Percentiles rank a stretch among this genome's conserved stretches.
Evolutionary conservation across 2,888 invertebrate genomes (phyloP).

Genomic region (Caenorhabditis parvicauda): DNA sequence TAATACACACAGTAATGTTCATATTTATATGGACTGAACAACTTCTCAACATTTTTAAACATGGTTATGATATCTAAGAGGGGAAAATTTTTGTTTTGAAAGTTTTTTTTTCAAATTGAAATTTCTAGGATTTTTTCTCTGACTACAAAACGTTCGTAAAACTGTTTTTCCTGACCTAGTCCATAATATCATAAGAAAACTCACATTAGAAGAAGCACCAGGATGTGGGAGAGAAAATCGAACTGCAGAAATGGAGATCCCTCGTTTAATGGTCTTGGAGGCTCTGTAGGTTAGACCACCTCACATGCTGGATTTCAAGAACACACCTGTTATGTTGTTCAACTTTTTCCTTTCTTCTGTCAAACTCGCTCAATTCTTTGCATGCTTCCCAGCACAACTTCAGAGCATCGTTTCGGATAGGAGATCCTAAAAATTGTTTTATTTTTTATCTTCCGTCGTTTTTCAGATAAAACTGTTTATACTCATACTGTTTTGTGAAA

Average conservation of each 20-base stretch:
- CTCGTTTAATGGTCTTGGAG: slow-evolving; percentile 73
- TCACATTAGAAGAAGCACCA: slow-evolving; percentile 67
- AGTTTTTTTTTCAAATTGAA: too few species aligned
- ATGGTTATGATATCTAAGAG: too few species aligned
- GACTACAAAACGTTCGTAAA: not conserved
- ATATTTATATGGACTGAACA: too few species aligned
- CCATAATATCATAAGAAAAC: slow-evolving; percentile 5
- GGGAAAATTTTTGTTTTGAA: too few species aligned
- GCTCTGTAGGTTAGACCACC: slow-evolving; percentile 2
- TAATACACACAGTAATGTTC: too few species aligned
- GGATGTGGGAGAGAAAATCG: slow-evolving; percentile 76
- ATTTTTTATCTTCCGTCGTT: slow-evolving; percentile 68
- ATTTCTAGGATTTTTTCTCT: not conserved
- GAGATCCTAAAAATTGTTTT: not conserved
- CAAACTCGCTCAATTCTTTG: slow-evolving; percentile 72
- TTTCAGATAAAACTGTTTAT: slow-evolving; percentile 70
- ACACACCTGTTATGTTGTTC: slow-evolving; percentile 74
- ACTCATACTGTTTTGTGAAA: too few species aligned
- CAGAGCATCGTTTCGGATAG: slow-evolving; percentile 20
- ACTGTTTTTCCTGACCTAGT: slow-evolving; percentile 2
- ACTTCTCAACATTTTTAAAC: too few species aligned
- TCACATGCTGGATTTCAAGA: not conserved
- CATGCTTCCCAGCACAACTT: slow-evolving; percentile 79
- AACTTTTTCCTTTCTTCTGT: slow-evolving; percentile 69
- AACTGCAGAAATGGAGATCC: slow-evolving; percentile 78